Percentiles rank a stretch among this genome's conserved stretches.
These are phyloP conservation scores for Tuberolachnus salignus DNA, from an alignment of 2,888 invertebrate species.

Conservation along the genomic window DNA sequence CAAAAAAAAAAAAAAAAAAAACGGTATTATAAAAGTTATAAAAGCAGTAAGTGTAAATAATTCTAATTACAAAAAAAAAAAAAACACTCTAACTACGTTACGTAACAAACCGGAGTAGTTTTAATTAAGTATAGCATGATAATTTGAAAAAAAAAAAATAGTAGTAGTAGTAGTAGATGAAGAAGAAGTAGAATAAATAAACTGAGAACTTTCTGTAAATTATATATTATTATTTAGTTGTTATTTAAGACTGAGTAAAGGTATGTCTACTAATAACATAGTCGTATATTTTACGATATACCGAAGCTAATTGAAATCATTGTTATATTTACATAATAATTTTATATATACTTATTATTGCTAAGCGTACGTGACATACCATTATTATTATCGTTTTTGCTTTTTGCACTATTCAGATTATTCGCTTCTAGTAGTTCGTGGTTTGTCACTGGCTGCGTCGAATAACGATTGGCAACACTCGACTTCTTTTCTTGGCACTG, in stretches of 20 bases:
- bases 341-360: too few relatives aligned
- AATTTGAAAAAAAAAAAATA: constrained; percentile 8
- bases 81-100: constrained; percentile 14
- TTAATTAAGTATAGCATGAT: constrained; percentile 23
- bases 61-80: constrained; percentile 2
- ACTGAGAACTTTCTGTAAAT: background rate
- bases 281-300: constrained; percentile 21
- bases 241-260: background rate
- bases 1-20: too few relatives aligned
- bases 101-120: constrained; percentile 8
- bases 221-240: constrained; percentile 3
- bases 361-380: constrained; percentile 41
- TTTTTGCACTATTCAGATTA: constrained; percentile 43
- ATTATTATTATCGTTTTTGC: constrained; percentile 36
- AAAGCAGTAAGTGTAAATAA: background rate
- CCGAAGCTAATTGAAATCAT: constrained; percentile 39
- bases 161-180: constrained; percentile 5
- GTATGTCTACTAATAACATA: background rate
- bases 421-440: constrained; percentile 65
- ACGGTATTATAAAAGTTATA: background rate
- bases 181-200: too few relatives aligned
- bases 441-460: constrained; percentile 75
- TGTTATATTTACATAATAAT: constrained; percentile 50
- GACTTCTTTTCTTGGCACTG: constrained; percentile 53
- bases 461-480: constrained; percentile 66